A percentile compares a stretch with the other conserved stretches of the same genome.
Conservation (phyloP, 1,140 invertebrate species). For the Bombus consobrinus region DNA sequence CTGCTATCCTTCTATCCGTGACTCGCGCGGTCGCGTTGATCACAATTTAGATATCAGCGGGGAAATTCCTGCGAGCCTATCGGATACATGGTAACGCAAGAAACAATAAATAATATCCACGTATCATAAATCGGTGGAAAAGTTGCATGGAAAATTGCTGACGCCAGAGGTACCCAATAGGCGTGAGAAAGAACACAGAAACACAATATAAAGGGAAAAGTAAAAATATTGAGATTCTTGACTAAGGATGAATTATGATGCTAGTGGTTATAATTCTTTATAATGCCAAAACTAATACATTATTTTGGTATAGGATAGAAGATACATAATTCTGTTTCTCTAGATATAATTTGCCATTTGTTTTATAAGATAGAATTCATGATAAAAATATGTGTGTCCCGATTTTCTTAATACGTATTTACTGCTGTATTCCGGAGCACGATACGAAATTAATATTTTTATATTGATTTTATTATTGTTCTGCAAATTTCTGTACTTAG, state of each 20-base stretch:
- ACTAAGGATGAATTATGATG: not conserved
- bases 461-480: not conserved
- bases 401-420: too few relatives aligned
- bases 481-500: not conserved
- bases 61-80: slow-evolving; percentile 31
- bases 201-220: not conserved
- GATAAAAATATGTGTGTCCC: too few relatives aligned
- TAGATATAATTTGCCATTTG: not conserved
- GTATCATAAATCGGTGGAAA: not conserved
- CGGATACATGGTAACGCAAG: not conserved
- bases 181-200: not conserved
- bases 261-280: not conserved
- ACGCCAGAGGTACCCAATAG: not conserved
- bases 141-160: not conserved
- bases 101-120: slow-evolving; percentile 34
- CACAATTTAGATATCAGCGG: slow-evolving; percentile 44
- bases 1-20: slow-evolving; percentile 29
- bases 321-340: not conserved
- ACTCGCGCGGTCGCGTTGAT: slow-evolving; percentile 18
- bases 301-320: not conserved
- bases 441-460: not conserved
- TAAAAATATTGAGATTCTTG: not conserved
- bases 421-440: not conserved
- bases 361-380: not conserved
- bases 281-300: not conserved